A percentile compares a stretch with the other conserved stretches of the same genome.
These are phyloP conservation scores for Azemiops feae DNA, from an alignment of 2,113 vertebrate genomes.

Conservation along the genomic window DNA sequence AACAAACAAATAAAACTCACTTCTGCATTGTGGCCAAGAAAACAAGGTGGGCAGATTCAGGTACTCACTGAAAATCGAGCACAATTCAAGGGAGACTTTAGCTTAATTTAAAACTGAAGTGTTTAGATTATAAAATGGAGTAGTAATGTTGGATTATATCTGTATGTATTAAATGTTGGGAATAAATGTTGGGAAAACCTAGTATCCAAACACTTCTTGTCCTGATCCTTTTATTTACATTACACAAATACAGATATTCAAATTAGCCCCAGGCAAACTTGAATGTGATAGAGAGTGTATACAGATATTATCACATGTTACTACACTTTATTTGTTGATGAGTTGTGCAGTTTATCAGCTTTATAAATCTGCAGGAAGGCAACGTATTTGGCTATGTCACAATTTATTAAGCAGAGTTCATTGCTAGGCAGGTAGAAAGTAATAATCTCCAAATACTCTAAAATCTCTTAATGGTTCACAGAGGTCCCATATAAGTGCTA, in stretches of 20 bases:
- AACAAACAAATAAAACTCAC: not conserved
- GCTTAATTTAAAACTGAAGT: not conserved
- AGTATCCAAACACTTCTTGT: not conserved
- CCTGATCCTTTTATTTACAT: not conserved
- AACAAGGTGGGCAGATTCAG: not conserved
- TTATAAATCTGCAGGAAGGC: not conserved
- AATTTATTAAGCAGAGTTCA: not conserved
- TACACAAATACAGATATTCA: not conserved
- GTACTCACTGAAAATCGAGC: not conserved
- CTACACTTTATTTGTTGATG: not conserved
- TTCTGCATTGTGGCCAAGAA: not conserved
- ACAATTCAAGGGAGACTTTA: not conserved
- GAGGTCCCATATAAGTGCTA: not conserved
- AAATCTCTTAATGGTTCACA: not conserved
- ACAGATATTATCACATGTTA: not conserved
- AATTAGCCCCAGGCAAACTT: not conserved
- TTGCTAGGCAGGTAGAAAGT: not conserved
- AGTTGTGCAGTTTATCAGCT: not conserved
- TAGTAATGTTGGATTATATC: not conserved
- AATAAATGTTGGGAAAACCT: not conserved
- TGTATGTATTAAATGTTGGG: not conserved
- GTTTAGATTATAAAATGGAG: not conserved
- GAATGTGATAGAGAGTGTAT: not conserved
- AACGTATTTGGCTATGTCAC: not conserved
- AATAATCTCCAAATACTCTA: not conserved